Conservation (phyloP, 2,797 vertebrate genomes). For the Hydrophis major region DNA sequence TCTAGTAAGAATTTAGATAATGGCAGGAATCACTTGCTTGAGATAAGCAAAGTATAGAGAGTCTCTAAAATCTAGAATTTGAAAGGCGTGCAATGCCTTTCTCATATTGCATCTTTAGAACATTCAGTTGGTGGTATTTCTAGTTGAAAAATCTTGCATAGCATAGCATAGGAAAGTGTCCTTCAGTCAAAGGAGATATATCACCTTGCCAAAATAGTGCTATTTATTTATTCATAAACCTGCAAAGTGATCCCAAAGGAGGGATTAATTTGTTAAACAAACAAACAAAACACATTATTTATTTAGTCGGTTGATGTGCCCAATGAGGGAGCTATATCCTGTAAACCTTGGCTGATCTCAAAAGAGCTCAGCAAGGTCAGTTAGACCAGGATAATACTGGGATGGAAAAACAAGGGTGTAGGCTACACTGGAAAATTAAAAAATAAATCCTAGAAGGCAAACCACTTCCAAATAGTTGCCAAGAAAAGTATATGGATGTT, state of each 20-base stretch:
- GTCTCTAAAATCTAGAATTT: neutral
- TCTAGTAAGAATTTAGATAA: neutral
- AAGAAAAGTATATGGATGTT: neutral
- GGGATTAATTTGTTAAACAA: neutral
- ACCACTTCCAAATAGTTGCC: neutral
- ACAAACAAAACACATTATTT: neutral
- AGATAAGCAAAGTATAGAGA: neutral
- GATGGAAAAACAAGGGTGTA: neutral
- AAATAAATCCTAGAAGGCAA: neutral
- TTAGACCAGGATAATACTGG: neutral
- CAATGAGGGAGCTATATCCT: neutral
- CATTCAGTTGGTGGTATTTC: neutral
- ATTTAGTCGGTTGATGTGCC: neutral
- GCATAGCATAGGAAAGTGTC: neutral
- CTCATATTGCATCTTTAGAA: neutral
- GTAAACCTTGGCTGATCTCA: neutral
- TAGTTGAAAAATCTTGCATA: neutral
- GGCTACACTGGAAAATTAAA: neutral
- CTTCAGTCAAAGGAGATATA: neutral
- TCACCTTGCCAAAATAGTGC: neutral
- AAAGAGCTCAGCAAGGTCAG: neutral
- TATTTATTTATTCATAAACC: neutral
- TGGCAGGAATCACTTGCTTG: neutral
- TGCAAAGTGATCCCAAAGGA: neutral
- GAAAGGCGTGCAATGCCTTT: neutral